Conservation (phyloP, 2,888 invertebrate species). For the Diplolepis rosae region DNA sequence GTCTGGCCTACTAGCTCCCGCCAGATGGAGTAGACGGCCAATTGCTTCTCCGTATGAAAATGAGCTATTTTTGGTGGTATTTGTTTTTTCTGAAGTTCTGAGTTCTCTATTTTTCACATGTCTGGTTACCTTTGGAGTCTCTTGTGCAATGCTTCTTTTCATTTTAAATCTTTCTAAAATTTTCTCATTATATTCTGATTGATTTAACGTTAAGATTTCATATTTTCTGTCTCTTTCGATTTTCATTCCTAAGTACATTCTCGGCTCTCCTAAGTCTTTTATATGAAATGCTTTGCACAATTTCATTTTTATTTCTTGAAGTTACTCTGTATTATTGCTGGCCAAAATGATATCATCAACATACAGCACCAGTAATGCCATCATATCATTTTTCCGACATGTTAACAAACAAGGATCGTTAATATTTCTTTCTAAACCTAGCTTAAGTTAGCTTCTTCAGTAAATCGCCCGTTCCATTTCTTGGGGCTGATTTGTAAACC, state of each 20-base stretch:
- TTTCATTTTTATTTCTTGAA: constrained; percentile 12
- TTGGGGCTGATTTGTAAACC: constrained; percentile 43
- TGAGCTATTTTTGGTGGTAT: background rate
- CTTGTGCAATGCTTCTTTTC: background rate
- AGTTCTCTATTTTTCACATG: constrained; percentile 33
- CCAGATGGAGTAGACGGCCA: constrained; percentile 50
- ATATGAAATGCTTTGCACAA: background rate
- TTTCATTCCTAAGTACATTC: constrained; percentile 15
- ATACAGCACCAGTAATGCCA: constrained; percentile 1
- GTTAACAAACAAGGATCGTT: constrained; percentile 44
- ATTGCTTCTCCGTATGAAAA: constrained; percentile 46
- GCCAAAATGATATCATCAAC: constrained; percentile 17
- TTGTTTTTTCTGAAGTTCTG: background rate
- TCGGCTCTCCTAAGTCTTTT: background rate
- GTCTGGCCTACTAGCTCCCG: constrained; percentile 37
- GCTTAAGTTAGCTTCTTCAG: constrained; percentile 36
- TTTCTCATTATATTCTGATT: constrained; percentile 24
- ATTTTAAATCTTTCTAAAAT: constrained; percentile 37
- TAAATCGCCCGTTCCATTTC: constrained; percentile 37
- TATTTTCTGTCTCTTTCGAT: constrained; percentile 29
- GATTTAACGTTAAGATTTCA: constrained; percentile 19
- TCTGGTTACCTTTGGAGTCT: constrained; percentile 41
- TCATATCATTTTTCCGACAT: constrained; percentile 38
- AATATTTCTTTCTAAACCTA: constrained; percentile 38
- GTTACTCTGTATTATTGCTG: background rate